phyloP scores from a whole-genome alignment of 2,113 vertebrate genomes.

The Polypterus bichir region DNA sequence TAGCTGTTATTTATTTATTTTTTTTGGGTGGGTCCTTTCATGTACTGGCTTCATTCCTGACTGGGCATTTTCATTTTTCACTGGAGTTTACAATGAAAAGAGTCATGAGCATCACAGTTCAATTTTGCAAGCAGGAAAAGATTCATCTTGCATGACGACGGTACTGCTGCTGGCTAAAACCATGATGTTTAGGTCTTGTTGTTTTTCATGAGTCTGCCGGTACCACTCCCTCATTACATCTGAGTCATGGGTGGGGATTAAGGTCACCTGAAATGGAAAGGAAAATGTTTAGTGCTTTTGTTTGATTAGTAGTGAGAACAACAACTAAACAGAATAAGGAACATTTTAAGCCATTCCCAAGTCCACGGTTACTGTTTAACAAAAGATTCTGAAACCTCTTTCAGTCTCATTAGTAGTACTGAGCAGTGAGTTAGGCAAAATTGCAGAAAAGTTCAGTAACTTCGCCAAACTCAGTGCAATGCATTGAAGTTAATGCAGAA shows the following conservation, averaged over 20 bases:
- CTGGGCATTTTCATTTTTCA: conserved; percentile 5
- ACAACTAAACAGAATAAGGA: too few relatives aligned
- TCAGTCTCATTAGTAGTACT: too few relatives aligned
- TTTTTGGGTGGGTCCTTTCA: conserved; percentile 16
- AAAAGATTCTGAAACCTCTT: too few relatives aligned
- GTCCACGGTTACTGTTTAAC: too few relatives aligned
- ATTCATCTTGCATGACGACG: conserved; percentile 98
- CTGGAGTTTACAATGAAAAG: conserved; percentile 10
- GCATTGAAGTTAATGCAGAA: too few relatives aligned
- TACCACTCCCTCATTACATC: conserved; percentile 98
- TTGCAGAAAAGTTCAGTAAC: too few relatives aligned
- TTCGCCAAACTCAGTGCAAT: too few relatives aligned
- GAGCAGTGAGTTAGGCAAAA: too few relatives aligned
- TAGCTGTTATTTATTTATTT: conserved; percentile 11
- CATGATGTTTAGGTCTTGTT: conserved; percentile 95
- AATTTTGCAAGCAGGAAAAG: conserved; percentile 95
- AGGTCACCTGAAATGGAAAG: conserved; percentile 64
- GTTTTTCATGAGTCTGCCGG: conserved; percentile 91
- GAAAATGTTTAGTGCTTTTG: conserved; percentile 4
- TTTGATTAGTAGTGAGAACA: too few relatives aligned
- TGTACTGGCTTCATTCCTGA: conserved; percentile 15
- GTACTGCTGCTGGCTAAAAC: conserved; percentile 96
- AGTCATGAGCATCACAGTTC: conserved; percentile 63
- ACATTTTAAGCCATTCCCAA: too few relatives aligned
- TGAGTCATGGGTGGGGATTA: conserved; percentile 93